phyloP scores from a whole-genome alignment of 2,888 invertebrate species.

The Phyllotreta striolata region DNA sequence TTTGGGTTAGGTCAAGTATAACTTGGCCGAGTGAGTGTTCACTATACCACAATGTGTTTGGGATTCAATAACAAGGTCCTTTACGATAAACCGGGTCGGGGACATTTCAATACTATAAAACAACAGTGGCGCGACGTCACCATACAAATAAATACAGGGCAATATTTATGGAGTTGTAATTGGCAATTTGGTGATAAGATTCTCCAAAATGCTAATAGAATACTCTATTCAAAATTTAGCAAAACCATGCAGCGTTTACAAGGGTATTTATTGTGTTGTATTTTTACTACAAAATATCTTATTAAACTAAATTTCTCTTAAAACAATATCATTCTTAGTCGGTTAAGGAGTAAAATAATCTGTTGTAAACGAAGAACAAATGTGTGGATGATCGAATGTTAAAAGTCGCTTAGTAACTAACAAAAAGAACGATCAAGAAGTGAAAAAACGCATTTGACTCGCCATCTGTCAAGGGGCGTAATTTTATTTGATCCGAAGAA shows the following conservation, averaged over 20 bases:
- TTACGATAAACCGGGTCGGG: constrained; percentile 43
- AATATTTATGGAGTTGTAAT: too few relatives aligned
- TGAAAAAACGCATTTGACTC: constrained; percentile 10
- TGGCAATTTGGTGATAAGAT: background rate
- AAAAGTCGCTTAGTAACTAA: background rate
- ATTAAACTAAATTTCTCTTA: too few relatives aligned
- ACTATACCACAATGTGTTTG: constrained; percentile 11
- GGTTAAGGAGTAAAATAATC: too few relatives aligned
- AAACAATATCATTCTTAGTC: too few relatives aligned
- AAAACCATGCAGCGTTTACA: background rate
- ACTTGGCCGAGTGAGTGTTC: constrained; percentile 47
- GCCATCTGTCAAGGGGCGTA: constrained; percentile 34
- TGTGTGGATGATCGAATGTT: constrained; percentile 2
- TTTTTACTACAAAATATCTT: too few relatives aligned
- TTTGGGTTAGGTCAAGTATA: constrained; percentile 48
- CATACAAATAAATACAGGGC: too few relatives aligned
- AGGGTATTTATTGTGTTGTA: too few relatives aligned
- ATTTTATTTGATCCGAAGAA: constrained; percentile 25
- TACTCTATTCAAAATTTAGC: too few relatives aligned
- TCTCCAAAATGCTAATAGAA: too few relatives aligned
- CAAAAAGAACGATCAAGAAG: background rate
- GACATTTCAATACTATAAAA: constrained; percentile 31
- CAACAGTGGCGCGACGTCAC: too few relatives aligned
- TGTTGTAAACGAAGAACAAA: background rate
- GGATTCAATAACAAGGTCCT: constrained; percentile 46